A percentile compares a stretch with the other conserved stretches of the same genome.
phyloP scores from a whole-genome alignment of 23 tunicate genomes.

The Pegea sp. region DNA sequence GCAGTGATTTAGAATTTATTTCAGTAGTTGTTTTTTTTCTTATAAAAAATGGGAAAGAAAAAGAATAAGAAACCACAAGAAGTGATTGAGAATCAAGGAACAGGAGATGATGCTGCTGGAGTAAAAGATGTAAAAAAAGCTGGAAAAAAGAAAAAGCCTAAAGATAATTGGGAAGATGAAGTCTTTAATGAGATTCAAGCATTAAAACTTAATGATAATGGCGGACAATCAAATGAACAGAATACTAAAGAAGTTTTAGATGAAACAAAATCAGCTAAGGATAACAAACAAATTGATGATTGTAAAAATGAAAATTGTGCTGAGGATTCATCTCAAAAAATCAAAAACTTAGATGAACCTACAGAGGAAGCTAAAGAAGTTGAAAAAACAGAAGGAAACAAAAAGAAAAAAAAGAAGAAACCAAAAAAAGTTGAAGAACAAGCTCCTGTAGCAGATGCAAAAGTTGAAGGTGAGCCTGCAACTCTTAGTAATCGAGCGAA shows the following conservation, averaged over 20 bases:
- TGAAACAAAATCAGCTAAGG: constrained; percentile 2
- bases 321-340: background rate
- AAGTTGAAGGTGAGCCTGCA: constrained; percentile 1
- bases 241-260: background rate
- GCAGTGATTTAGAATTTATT: no score
- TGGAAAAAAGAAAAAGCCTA: constrained; percentile 24
- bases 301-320: background rate
- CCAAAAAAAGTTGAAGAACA: constrained; percentile 26
- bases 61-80: constrained; percentile 5
- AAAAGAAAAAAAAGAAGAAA: constrained; percentile 38
- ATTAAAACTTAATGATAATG: background rate
- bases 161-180: constrained; percentile 4
- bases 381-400: constrained; percentile 4
- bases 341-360: background rate
- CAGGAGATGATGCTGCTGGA: background rate
- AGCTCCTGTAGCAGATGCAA: constrained; percentile 3
- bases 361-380: constrained; percentile 4
- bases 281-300: background rate
- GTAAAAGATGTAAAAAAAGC: constrained; percentile 15
- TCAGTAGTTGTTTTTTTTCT: no score
- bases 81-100: no score
- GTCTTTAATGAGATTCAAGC: background rate
- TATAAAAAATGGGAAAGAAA: constrained; percentile 8
- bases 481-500: background rate
- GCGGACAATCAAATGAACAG: background rate